These are phyloP conservation scores for Oscheius onirici DNA, from an alignment of 2,888 invertebrate species.

Conservation along the genomic window DNA sequence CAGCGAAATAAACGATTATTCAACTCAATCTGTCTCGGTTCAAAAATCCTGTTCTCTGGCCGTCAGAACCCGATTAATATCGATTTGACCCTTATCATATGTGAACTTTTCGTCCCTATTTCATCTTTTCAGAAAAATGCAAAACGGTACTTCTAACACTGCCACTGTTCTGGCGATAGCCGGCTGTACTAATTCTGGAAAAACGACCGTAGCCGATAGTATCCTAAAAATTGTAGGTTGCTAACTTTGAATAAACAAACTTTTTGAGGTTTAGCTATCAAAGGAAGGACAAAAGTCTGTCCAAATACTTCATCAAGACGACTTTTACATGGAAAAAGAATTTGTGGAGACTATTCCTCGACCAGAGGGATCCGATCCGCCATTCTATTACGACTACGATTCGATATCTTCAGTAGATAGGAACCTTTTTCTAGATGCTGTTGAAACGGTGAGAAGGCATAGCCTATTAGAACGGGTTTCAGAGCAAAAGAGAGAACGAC, in stretches of 20 bases:
- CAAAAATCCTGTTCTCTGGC: neutral
- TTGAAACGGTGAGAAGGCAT: neutral
- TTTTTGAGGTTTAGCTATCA: neutral
- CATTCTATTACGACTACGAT: constrained; percentile 57
- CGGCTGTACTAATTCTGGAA: constrained; percentile 69
- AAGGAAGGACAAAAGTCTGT: constrained; percentile 35
- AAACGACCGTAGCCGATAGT: constrained; percentile 60
- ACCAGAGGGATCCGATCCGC: constrained; percentile 22
- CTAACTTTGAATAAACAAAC: neutral
- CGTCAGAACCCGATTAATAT: neutral
- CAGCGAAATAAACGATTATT: neutral
- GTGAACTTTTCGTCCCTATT: neutral
- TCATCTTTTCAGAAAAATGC: neutral
- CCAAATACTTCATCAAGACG: constrained; percentile 59
- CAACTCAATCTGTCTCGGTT: neutral
- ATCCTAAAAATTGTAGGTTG: constrained; percentile 51
- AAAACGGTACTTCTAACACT: neutral
- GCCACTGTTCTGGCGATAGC: constrained; percentile 42
- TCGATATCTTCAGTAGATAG: constrained; percentile 29
- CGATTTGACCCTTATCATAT: neutral
- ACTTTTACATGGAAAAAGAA: constrained; percentile 57
- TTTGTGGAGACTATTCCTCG: constrained; percentile 39
- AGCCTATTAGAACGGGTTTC: constrained; percentile 4
- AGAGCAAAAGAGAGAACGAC: constrained; percentile 38
- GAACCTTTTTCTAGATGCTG: neutral